Evolutionary conservation across 2,797 vertebrate species (phyloP), one percentile per base, ranked within the genome.

Genomic region (Lepidocolaptes lacrymiger): DNA sequence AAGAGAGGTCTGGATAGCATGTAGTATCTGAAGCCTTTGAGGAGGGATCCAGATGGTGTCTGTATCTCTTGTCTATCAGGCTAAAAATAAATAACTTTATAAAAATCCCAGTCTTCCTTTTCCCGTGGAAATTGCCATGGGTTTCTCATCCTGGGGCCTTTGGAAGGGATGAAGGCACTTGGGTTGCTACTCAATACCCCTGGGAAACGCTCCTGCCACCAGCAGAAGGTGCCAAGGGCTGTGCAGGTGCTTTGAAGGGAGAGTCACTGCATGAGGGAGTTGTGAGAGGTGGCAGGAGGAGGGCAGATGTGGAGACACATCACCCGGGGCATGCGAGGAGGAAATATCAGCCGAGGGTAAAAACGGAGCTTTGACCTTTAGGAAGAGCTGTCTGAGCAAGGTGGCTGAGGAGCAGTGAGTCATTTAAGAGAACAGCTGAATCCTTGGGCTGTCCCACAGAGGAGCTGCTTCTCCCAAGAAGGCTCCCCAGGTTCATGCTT

Each of bases 401-500:
- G 78, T 11, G 54, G 61, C 49, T 1, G 48, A 41, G 58, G 61
- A 28, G 77, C 52, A 39, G 59, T 1, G 46, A 75, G 23, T 59
- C 36, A 7, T 54, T 43, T 3, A 32, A 19, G 36, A 49, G 27
- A 74, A 10, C 12, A 71, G 64, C 39, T 37, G 62, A 83, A 64
- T 67, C 52, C 43, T 32, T 14, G 66, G 64, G 39, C 85, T 7
- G 3, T 54, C 82, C 71, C 46, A 30, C 41, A 74, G 63, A 91
- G 93, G 69, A 76, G 64, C 51, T 14, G 80, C 30, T 7, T 32
- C 61, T 92, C 73, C 91, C 39, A 8, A 4, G 49, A 58, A 88
- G 32, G 66, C 54, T 95, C 54, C 81, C 69, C 20, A 75, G 59
- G 69, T 26, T 95, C 43, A 37, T 23, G 55, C 87, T 85, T 41